Conservation (phyloP, 1,140 invertebrate genomes). For the Brevipalpus yothersi region DNA sequence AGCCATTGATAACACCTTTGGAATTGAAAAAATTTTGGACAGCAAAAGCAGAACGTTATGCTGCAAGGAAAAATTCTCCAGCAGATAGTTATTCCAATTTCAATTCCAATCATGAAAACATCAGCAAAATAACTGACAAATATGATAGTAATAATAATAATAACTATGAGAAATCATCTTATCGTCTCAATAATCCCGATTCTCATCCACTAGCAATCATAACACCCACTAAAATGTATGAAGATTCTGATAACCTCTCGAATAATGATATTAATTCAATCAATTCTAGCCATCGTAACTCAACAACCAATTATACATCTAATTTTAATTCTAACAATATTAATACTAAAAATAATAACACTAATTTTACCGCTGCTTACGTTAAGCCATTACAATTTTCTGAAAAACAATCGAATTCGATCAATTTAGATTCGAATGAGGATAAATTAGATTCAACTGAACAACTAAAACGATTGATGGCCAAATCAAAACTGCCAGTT, state of each 20-base stretch:
- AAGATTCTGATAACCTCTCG: background rate
- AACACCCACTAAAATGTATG: constrained; percentile 4
- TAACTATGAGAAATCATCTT: background rate
- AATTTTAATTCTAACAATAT: background rate
- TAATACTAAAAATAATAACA: background rate
- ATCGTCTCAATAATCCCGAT: background rate
- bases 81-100: no score
- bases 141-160: background rate
- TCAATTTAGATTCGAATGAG: no score
- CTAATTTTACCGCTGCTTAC: background rate
- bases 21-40: background rate
- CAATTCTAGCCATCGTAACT: background rate
- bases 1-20: background rate
- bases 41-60: background rate
- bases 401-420: background rate
- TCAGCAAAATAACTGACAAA: background rate
- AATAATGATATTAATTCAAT: constrained; percentile 1
- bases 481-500: background rate
- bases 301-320: background rate
- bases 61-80: background rate
- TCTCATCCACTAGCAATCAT: constrained; percentile 5
- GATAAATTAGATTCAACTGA: no score
- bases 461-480: background rate
- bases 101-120: background rate
- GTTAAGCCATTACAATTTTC: background rate